These are phyloP conservation scores for Eretmocerus hayati DNA, from an alignment of 2,888 invertebrate species.

Conservation along the genomic window DNA sequence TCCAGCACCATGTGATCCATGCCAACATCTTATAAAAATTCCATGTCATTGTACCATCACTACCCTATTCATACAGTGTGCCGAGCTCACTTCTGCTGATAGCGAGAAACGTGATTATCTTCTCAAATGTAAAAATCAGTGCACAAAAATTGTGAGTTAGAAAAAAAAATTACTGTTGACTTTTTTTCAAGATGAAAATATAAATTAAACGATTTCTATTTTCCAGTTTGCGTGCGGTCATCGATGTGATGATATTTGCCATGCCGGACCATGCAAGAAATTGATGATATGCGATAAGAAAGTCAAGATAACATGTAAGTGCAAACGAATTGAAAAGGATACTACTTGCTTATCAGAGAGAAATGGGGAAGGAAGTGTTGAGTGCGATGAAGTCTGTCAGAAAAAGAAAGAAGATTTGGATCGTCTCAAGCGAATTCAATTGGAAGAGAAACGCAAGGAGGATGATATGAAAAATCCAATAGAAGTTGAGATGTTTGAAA, in stretches of 20 bases:
- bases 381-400: slow-evolving; percentile 61
- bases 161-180: background rate
- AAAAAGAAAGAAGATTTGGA: slow-evolving; percentile 53
- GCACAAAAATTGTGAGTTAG: slow-evolving; percentile 68
- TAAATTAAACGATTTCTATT: slow-evolving; percentile 1
- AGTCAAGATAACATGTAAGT: slow-evolving; percentile 69
- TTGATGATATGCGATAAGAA: slow-evolving; percentile 69
- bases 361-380: slow-evolving; percentile 48
- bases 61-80: slow-evolving; percentile 68
- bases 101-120: slow-evolving; percentile 45
- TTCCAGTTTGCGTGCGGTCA: slow-evolving; percentile 76
- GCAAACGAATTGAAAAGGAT: slow-evolving; percentile 70
- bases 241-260: slow-evolving; percentile 68
- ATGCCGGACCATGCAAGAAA: slow-evolving; percentile 63
- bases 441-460: slow-evolving; percentile 54
- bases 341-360: slow-evolving; percentile 45
- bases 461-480: slow-evolving; percentile 64
- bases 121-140: slow-evolving; percentile 71
- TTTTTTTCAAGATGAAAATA: background rate
- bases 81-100: slow-evolving; percentile 55
- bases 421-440: slow-evolving; percentile 51
- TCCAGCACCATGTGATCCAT: slow-evolving; percentile 67
- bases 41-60: slow-evolving; percentile 79
- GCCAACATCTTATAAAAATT: slow-evolving; percentile 61
- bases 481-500: slow-evolving; percentile 70